A percentile compares a stretch with the other conserved stretches of the same genome.
These are phyloP conservation scores for Acronicta alni DNA, from an alignment of 2,888 invertebrate genomes.

Conservation along the genomic window DNA sequence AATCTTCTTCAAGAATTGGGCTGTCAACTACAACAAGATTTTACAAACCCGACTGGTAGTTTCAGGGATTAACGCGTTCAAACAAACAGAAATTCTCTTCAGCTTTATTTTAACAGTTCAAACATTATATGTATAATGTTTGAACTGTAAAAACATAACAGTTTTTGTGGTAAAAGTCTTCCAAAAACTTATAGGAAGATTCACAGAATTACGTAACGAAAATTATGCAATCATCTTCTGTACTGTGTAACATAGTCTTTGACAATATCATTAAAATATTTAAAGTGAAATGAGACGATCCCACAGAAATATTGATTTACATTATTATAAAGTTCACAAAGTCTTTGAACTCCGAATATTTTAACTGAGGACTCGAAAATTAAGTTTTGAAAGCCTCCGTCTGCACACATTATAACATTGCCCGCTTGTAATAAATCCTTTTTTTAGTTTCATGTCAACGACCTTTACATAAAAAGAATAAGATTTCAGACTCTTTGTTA, in stretches of 20 bases:
- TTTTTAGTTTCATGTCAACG: slow-evolving; percentile 24
- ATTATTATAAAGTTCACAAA: slow-evolving; percentile 39
- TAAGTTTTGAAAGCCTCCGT: slow-evolving; percentile 14
- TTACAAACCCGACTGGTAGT: too few species aligned
- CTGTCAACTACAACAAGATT: too few species aligned
- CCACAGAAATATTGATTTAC: slow-evolving; percentile 48
- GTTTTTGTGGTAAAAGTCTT: background rate
- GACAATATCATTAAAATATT: slow-evolving; percentile 12
- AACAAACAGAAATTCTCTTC: too few species aligned
- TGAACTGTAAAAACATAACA: too few species aligned
- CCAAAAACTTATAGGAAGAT: background rate
- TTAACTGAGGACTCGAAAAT: slow-evolving; percentile 24
- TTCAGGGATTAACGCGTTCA: too few species aligned
- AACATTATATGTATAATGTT: too few species aligned
- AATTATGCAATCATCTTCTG: background rate
- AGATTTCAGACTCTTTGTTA: slow-evolving; percentile 16
- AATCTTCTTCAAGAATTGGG: too few species aligned
- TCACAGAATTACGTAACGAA: slow-evolving; percentile 5
- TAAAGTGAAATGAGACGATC: slow-evolving; percentile 12
- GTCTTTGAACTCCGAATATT: slow-evolving; percentile 43
- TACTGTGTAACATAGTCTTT: slow-evolving; percentile 2
- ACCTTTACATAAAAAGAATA: slow-evolving; percentile 38
- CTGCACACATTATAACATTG: slow-evolving; percentile 32
- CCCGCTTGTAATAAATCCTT: slow-evolving; percentile 14
- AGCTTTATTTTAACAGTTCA: too few species aligned